These are phyloP conservation scores for Macaca mulatta DNA, from an alignment of 2,113 vertebrate species.

Conservation along the genomic window DNA sequence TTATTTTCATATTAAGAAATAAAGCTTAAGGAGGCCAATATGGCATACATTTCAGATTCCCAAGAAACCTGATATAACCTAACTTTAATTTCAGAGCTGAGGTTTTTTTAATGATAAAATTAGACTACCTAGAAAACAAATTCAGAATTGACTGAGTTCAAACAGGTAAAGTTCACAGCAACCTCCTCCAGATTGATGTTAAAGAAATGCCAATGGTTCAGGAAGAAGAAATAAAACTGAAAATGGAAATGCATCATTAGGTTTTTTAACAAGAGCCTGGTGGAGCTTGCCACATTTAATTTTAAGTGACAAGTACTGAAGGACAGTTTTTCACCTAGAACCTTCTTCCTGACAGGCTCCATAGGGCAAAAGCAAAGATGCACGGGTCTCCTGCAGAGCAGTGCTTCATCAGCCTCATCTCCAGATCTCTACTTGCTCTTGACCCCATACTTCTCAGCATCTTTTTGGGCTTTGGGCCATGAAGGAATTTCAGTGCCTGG, in stretches of 20 bases:
- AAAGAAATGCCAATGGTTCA: not conserved
- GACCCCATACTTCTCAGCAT: too few species aligned
- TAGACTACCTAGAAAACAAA: slow-evolving; percentile 51
- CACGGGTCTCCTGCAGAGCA: rapidly evolving
- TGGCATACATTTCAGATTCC: not conserved
- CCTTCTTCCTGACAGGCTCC: not conserved
- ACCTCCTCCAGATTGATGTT: not conserved
- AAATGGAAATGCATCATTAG: not conserved
- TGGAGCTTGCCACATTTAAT: not conserved
- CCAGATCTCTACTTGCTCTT: not conserved
- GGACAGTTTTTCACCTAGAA: not conserved
- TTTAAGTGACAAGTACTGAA: not conserved
- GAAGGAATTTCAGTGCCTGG: not conserved
- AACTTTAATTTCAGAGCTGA: slow-evolving; percentile 38
- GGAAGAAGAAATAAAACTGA: not conserved
- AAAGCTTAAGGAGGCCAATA: not conserved
- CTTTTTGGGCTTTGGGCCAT: not conserved
- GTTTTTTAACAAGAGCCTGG: not conserved
- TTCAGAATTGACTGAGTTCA: slow-evolving; percentile 1
- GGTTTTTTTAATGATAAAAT: not conserved
- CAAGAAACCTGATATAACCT: not conserved
- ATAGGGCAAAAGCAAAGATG: rapidly evolving
- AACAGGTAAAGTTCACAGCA: not conserved
- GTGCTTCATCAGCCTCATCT: rapidly evolving
- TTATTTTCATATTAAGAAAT: not conserved